phyloP scores from a whole-genome alignment of 2,113 vertebrate species.

The Prietella phreatophila region DNA sequence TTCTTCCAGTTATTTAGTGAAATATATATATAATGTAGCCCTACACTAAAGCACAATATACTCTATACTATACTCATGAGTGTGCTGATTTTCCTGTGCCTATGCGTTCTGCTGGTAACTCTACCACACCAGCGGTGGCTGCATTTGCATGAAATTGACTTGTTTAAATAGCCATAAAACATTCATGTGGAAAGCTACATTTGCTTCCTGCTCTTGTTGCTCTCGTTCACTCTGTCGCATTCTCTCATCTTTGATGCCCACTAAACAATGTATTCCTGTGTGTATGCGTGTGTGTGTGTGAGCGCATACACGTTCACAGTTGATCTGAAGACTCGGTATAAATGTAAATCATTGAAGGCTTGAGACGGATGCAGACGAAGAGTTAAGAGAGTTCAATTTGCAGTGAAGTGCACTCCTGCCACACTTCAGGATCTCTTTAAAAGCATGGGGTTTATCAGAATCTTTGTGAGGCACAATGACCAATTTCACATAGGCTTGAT shows the following conservation, averaged over 20 bases:
- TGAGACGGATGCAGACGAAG: slow-evolving; percentile 34
- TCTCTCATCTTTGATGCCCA: slow-evolving; percentile 44
- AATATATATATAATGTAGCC: not conserved
- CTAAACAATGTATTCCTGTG: not conserved
- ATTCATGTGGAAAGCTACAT: slow-evolving; percentile 55
- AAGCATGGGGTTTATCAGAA: not conserved
- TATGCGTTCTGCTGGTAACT: slow-evolving; percentile 62
- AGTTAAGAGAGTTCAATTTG: slow-evolving; percentile 39
- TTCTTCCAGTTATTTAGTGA: not conserved
- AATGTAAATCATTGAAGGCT: slow-evolving; percentile 31
- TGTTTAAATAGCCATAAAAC: slow-evolving; percentile 73
- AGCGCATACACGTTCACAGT: not conserved
- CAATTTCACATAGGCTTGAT: not conserved
- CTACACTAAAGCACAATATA: not conserved
- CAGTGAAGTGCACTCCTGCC: slow-evolving; percentile 7
- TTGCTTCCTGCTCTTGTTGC: slow-evolving; percentile 52
- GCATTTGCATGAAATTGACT: slow-evolving; percentile 76
- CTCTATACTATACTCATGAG: not conserved
- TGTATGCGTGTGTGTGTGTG: slow-evolving; percentile 4
- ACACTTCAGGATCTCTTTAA: slow-evolving; percentile 40
- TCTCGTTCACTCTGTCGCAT: slow-evolving; percentile 16
- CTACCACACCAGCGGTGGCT: slow-evolving; percentile 67
- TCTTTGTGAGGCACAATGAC: not conserved
- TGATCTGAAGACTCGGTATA: slow-evolving; percentile 43
- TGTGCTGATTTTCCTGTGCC: slow-evolving; percentile 24